These are phyloP conservation scores for Notarius quadriscutis DNA, from an alignment of 2,113 vertebrate genomes.

Conservation along the genomic window DNA sequence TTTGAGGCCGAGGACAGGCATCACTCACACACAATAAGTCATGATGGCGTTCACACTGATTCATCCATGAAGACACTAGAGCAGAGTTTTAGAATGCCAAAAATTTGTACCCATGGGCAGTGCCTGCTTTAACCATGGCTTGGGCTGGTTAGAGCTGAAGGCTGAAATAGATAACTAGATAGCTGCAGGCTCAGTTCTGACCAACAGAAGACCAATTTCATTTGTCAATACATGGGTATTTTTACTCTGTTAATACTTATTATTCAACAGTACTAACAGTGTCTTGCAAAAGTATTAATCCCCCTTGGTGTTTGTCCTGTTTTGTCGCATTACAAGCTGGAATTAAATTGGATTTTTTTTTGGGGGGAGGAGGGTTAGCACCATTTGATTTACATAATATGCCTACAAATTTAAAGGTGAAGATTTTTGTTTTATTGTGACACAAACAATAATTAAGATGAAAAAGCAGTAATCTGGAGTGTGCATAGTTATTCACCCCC, in stretches of 20 bases:
- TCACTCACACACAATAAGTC: conserved; percentile 51
- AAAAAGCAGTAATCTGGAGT: too few species aligned
- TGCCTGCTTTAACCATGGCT: background rate
- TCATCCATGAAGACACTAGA: conserved; percentile 51
- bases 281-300: too few species aligned
- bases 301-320: too few species aligned
- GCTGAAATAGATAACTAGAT: conserved; percentile 4
- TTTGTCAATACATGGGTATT: background rate
- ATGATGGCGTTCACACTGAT: conserved; percentile 48
- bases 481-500: too few species aligned
- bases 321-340: too few species aligned
- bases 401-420: too few species aligned
- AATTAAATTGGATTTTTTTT: too few species aligned
- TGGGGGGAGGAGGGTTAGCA: too few species aligned
- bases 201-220: background rate
- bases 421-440: too few species aligned
- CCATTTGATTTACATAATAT: too few species aligned
- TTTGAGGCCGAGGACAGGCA: conserved; percentile 59
- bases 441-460: too few species aligned
- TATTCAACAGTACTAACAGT: background rate
- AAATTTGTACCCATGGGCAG: conserved; percentile 21
- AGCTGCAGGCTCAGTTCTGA: background rate
- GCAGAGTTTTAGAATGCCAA: conserved; percentile 25
- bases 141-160: background rate
- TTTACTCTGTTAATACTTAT: background rate